Evolutionary conservation across 2,113 vertebrate genomes (phyloP).

Genomic region (Lonchura striata): DNA sequence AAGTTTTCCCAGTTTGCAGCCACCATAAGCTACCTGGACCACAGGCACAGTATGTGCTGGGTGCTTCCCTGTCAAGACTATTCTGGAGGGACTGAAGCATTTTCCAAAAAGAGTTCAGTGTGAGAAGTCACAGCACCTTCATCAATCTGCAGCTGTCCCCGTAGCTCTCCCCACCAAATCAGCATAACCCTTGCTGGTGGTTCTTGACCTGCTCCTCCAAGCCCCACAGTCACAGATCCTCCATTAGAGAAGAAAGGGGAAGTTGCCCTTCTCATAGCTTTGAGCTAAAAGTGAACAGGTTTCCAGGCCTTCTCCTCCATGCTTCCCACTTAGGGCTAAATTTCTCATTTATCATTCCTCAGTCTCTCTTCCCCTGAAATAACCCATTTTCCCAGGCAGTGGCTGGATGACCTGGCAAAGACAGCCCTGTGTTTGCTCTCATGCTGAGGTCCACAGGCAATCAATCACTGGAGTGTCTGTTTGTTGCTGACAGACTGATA

Average conservation of each 20-base stretch:
- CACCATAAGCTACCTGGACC: neutral
- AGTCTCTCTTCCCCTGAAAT: neutral
- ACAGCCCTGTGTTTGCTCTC: neutral
- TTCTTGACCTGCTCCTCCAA: neutral
- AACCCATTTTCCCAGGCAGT: neutral
- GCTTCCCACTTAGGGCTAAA: neutral
- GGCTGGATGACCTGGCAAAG: neutral
- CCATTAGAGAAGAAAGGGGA: neutral
- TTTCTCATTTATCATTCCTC: neutral
- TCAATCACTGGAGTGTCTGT: neutral
- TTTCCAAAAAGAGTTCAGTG: neutral
- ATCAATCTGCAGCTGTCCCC: no score
- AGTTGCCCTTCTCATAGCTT: neutral
- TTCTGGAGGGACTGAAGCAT: neutral
- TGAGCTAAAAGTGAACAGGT: neutral
- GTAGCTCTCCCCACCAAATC: neutral
- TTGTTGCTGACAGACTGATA: neutral
- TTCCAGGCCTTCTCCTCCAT: neutral
- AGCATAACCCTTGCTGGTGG: neutral
- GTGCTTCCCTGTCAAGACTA: neutral
- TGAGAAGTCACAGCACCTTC: neutral
- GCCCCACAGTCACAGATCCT: neutral
- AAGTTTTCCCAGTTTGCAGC: neutral
- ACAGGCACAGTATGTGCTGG: neutral
- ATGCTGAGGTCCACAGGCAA: neutral